Base-by-base conservation (phyloP, 2,797 vertebrate species). In the Labeo calbasu region DNA sequence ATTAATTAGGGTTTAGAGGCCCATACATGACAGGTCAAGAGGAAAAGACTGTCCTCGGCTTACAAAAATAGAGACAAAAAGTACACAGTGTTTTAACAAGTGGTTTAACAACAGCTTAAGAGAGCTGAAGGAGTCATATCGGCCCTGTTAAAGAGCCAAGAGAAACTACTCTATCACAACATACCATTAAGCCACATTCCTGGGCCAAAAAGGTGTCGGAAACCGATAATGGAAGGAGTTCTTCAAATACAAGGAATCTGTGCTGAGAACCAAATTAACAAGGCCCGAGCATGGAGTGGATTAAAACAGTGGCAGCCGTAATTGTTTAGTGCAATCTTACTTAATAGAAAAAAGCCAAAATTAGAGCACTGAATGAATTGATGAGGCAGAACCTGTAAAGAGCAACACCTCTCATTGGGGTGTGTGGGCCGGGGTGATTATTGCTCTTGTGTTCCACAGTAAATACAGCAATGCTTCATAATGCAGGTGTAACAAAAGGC, bases 201-300 rank as follows among this genome's bases (percentile, higher is more conserved):
- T 55, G 63, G 28, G 36, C 21, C 66, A 83, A 71, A 86, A 79
- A 70, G 48, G 40, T 80, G 85, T 85, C 32, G 32, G 69, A 83
- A 55, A 36, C 76, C 12, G 79, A 84, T 82, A 82, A 79, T 73
- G 75, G 32, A 79, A 59, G 70, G 63, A 72, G 65, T 69, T 82
- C 72, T 83, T 72, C 19, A 59, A 79, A 70, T 40, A 25, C 36
- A 10, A 32, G 28, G 55, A 55, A 80, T 32, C n/a, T 4, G 46
- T 70, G 70, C 75, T 61, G 50, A 46, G 68, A 79, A 82, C 51
- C 40, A 43, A 73, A 86, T 82, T 23, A 77, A 85, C 72, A 68
- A 63, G 2, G 32, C 61, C 59, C 28, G 59, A 53, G 61, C 14
- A 75, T 36, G 36, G 66, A 51, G 15, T 46, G 73, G 53, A 84